These are phyloP conservation scores for Daboia siamensis DNA, from an alignment of 2,113 vertebrate genomes.

Conservation along the genomic window DNA sequence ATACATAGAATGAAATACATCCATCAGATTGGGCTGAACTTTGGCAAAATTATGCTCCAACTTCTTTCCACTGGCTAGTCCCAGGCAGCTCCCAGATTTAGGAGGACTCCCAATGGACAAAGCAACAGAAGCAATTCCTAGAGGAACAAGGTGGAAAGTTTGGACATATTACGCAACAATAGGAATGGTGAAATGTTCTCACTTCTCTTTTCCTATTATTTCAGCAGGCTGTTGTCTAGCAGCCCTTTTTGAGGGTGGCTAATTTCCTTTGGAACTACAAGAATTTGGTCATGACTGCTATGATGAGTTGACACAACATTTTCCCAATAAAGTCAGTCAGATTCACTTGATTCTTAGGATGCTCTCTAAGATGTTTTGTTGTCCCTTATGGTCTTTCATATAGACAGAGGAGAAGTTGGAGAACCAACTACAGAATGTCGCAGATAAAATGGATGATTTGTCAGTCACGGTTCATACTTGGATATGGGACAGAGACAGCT, in stretches of 20 bases:
- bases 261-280: neutral
- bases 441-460: neutral
- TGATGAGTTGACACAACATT: neutral
- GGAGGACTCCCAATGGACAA: neutral
- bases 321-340: neutral
- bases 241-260: neutral
- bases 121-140: neutral
- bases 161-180: neutral
- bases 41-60: too few species aligned
- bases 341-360: neutral
- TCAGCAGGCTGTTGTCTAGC: neutral
- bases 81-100: neutral
- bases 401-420: neutral
- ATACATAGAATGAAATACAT: neutral
- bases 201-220: neutral
- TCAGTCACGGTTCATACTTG: neutral
- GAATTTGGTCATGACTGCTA: neutral
- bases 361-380: neutral
- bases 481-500: neutral
- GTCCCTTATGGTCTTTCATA: neutral
- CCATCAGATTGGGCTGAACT: neutral
- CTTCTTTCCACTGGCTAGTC: too few species aligned
- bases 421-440: neutral
- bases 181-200: neutral
- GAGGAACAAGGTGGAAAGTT: neutral